Evolutionary conservation across 2,113 vertebrate species (phyloP).

Genomic region (Sarotherodon lohbergeri): DNA sequence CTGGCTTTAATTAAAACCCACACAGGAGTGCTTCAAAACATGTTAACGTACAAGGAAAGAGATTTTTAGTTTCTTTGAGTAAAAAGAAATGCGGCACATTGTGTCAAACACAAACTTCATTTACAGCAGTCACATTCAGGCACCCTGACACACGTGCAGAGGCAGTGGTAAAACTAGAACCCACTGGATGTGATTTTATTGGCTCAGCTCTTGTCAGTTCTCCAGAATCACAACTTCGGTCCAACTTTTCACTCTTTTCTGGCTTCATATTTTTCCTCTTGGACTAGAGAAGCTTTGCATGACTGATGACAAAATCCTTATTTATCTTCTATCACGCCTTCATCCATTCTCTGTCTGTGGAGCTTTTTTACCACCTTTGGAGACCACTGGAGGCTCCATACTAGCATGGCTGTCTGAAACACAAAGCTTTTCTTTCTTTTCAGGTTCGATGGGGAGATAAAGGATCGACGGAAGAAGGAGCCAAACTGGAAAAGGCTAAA

Average conservation of each 20-base stretch:
- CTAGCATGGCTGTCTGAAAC: neutral
- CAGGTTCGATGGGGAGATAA: conserved; percentile 98
- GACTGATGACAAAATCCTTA: neutral
- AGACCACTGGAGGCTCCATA: neutral
- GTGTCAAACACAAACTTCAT: neutral
- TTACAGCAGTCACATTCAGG: neutral
- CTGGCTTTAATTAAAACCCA: neutral
- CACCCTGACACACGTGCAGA: neutral
- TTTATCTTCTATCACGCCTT: neutral
- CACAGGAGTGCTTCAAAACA: neutral
- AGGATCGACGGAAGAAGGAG: conserved; percentile 96
- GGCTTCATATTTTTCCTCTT: neutral
- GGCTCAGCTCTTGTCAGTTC: neutral
- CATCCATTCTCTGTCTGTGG: neutral
- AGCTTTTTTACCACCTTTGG: neutral
- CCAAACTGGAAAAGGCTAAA: conserved; percentile 95
- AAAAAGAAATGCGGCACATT: neutral
- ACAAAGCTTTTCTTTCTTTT: neutral
- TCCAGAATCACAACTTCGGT: neutral
- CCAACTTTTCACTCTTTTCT: neutral
- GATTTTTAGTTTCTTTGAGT: neutral
- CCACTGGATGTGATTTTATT: neutral
- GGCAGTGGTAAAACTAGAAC: neutral
- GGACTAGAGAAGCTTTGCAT: neutral
- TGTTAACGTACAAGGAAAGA: neutral